A percentile compares a stretch with the other conserved stretches of the same genome.
These are phyloP conservation scores for Parotia lawesii DNA, from an alignment of 2,113 vertebrate species.

Conservation along the genomic window DNA sequence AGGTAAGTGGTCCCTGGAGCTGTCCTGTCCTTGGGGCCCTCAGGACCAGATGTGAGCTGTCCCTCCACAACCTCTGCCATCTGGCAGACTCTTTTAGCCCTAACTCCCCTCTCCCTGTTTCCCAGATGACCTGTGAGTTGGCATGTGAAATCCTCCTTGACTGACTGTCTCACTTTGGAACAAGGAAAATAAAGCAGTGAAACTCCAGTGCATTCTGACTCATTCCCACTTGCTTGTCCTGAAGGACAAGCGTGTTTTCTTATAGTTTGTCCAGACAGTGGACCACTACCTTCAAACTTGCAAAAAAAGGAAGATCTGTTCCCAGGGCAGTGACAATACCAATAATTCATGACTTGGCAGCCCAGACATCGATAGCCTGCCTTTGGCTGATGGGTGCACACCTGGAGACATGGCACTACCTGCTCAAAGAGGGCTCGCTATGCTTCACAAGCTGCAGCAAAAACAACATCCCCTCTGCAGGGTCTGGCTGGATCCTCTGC, in stretches of 20 bases:
- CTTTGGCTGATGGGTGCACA: no score
- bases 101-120: background rate
- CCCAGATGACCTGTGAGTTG: background rate
- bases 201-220: background rate
- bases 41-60: background rate
- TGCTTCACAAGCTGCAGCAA: background rate
- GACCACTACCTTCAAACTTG: background rate
- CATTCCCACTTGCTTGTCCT: background rate
- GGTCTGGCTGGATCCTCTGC: background rate
- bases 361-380: background rate
- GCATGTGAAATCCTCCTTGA: background rate
- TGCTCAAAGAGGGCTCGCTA: accelerated
- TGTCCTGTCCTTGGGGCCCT: background rate
- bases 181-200: background rate
- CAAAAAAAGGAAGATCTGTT: background rate
- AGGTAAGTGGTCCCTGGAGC: accelerated
- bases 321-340: background rate
- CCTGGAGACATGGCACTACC: background rate
- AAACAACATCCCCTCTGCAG: background rate
- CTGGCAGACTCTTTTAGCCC: background rate
- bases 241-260: background rate
- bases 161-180: background rate
- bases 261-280: background rate
- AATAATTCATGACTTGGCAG: background rate
- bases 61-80: background rate